phyloP scores from a whole-genome alignment of 2,797 vertebrate species.

The Brachyrhaphis roseni region DNA sequence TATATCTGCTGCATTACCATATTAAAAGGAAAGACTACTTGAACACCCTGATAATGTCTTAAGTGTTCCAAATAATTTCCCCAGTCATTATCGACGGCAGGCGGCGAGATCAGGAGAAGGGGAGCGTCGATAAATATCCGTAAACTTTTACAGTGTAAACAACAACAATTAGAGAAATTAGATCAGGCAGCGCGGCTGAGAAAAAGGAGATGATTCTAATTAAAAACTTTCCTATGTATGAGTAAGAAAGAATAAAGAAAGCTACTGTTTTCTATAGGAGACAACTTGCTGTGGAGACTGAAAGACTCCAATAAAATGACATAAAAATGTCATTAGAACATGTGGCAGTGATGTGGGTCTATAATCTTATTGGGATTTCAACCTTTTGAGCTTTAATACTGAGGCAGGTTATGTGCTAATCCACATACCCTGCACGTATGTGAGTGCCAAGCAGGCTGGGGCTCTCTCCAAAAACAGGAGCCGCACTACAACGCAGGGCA shows the following conservation, averaged over 20 bases:
- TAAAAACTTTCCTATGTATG: conserved; percentile 65
- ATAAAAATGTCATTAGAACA: conserved; percentile 22
- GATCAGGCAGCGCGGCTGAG: conserved; percentile 58
- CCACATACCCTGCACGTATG: too few species aligned
- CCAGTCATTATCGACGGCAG: conserved; percentile 73
- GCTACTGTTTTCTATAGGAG: conserved; percentile 23
- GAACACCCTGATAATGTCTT: conserved; percentile 78
- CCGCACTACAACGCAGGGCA: too few species aligned
- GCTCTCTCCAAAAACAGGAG: too few species aligned
- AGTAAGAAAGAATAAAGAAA: conserved; percentile 36
- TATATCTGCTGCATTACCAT: conserved; percentile 79
- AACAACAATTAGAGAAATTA: conserved; percentile 75
- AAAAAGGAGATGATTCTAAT: conserved; percentile 72
- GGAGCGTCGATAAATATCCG: conserved; percentile 68
- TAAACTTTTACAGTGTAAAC: conserved; percentile 76
- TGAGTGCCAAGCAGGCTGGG: too few species aligned
- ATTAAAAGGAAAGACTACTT: conserved; percentile 81
- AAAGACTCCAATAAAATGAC: conserved; percentile 5
- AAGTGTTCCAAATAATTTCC: conserved; percentile 76
- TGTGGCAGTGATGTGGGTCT: neutral
- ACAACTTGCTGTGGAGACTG: conserved; percentile 14
- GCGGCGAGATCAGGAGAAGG: conserved; percentile 52
- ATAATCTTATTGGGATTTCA: neutral
- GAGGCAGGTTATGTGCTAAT: too few species aligned
- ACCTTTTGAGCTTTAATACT: conserved; percentile 5